A percentile compares a stretch with the other conserved stretches of the same genome.
These are phyloP conservation scores for Okamejei kenojei DNA, from an alignment of 2,797 vertebrate genomes.

Conservation along the genomic window DNA sequence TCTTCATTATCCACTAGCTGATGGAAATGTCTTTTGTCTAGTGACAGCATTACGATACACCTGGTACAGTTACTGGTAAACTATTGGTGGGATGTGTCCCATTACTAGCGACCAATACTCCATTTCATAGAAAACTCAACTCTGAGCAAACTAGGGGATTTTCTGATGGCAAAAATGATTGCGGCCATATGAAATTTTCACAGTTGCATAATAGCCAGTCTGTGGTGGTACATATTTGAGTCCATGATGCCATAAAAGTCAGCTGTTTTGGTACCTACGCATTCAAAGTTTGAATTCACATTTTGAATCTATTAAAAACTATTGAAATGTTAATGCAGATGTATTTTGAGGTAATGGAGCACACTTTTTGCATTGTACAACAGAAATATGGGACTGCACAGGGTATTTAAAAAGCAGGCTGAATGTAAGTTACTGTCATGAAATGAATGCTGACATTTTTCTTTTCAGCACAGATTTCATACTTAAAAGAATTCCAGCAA, in stretches of 20 bases:
- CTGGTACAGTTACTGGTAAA: background rate
- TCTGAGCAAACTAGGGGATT: background rate
- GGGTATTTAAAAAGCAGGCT: conserved; percentile 24
- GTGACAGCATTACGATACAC: background rate
- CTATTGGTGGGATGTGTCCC: background rate
- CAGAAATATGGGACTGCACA: conserved; percentile 3
- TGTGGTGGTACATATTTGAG: background rate
- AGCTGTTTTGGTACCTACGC: background rate
- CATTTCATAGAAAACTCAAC: conserved; percentile 14
- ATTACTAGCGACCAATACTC: background rate
- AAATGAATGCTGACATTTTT: conserved; percentile 28
- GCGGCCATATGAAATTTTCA: background rate
- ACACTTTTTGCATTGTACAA: conserved; percentile 12
- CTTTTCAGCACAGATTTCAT: conserved; percentile 35
- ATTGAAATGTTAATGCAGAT: conserved; percentile 2
- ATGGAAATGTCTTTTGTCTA: background rate
- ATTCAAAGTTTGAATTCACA: conserved; percentile 28
- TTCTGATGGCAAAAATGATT: background rate
- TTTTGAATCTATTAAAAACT: background rate
- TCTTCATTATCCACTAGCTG: background rate
- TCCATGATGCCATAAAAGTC: background rate
- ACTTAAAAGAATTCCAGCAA: conserved; percentile 35
- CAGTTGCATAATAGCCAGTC: background rate
- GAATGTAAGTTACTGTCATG: conserved; percentile 25
- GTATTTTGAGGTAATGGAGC: background rate